Evolutionary conservation across 2,797 vertebrate species (phyloP), one percentile per base, ranked within the genome.

Genomic region (Cossypha heuglini): DNA sequence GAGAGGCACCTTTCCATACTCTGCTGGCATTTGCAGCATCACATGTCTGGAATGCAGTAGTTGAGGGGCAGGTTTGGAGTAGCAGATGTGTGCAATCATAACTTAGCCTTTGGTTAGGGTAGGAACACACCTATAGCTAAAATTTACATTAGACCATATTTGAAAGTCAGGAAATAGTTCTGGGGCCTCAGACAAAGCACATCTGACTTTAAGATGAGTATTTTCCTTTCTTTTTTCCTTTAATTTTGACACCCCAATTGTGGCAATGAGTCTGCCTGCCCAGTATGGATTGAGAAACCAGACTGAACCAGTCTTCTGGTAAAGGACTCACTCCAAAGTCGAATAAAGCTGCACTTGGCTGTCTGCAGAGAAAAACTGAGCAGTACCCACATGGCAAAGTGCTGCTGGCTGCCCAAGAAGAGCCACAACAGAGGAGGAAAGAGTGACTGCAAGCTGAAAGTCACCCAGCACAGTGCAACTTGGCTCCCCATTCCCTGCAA

Each of bases 231-330:
- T 12, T 13, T 18, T 26, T 26, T 40, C 22, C 18, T 31, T 55
- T 55, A 20, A 37, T 43, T 49, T 69, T 62, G 42, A 21, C 19
- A 25, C 40, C 11, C 40, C 3, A 43, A 15, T n/a, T 6, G 45
- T 43, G 13, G 15, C 24, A 63, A 29, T 59, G 28, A 75, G 13
- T 46, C 25, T 79, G 19, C 31, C 20, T 61, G 51, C 33, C 74
- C 2, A 2, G 14, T 0, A 0, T 6, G 19, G 19, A 28, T 2
- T 71, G 28, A 78, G 33, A 84, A 87, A 55, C 21, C 21, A 37
- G 24, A 40, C 6, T n/a, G 33, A 43, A 31, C 9, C 49, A 48
- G 28, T 38, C 25, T 75, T 38, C 21, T 78, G 13, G 13, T 10
- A 19, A 52, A 59, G 16, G 45, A 40, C 33, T 78, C 6, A 4